Conservation (phyloP, 2,113 vertebrate species). For the Acrocephalus arundinaceus region DNA sequence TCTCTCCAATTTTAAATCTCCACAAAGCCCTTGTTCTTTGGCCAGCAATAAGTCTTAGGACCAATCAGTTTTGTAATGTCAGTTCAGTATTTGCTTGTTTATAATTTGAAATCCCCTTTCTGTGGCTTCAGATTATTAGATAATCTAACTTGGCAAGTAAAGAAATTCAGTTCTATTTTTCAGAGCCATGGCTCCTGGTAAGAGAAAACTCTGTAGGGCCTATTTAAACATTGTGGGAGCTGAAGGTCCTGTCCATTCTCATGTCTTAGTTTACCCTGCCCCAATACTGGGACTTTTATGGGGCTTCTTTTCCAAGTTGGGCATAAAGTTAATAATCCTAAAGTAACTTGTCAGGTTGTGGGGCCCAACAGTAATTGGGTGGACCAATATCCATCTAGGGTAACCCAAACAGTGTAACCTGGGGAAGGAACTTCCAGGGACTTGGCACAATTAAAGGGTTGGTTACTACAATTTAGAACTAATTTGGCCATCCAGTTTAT, state of each 20-base stretch:
- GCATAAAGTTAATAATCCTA: background rate
- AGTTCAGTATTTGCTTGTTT: background rate
- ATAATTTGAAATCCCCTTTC: background rate
- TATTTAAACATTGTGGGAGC: background rate
- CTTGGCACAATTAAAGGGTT: background rate
- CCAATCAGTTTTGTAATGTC: background rate
- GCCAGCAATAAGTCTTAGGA: too few species aligned
- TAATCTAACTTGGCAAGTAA: background rate
- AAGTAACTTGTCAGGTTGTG: background rate
- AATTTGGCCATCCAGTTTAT: background rate
- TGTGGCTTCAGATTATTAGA: background rate
- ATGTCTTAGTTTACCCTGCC: background rate
- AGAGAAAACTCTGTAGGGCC: background rate
- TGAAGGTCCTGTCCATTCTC: background rate
- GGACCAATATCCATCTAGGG: too few species aligned
- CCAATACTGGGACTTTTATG: background rate
- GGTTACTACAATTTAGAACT: background rate
- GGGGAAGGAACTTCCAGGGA: background rate
- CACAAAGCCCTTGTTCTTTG: background rate
- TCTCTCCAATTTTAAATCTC: background rate
- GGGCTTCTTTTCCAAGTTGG: background rate
- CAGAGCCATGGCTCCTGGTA: background rate
- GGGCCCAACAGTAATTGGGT: too few species aligned
- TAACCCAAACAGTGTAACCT: background rate
- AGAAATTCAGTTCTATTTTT: background rate